phyloP scores from a whole-genome alignment of 2,113 vertebrate species.

The Engraulis encrasicolus region DNA sequence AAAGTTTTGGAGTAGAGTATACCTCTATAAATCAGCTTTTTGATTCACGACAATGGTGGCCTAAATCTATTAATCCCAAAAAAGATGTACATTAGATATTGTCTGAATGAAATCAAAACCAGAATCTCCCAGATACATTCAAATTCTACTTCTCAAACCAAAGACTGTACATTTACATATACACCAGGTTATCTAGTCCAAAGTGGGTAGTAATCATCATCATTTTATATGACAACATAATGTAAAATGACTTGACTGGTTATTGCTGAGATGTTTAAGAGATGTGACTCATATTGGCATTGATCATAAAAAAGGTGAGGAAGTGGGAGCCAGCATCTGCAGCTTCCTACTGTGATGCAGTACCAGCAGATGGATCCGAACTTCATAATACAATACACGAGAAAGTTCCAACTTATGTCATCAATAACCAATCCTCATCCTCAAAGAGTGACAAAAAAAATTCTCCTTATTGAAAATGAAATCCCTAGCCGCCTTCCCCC shows the following conservation, averaged over 20 bases:
- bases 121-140: background rate
- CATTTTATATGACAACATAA: background rate
- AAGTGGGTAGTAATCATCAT: background rate
- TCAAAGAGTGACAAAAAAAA: background rate
- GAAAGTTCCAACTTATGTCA: background rate
- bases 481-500: background rate
- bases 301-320: background rate
- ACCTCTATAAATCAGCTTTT: no score
- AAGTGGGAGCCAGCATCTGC: background rate
- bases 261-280: slow-evolving; percentile 3
- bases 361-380: background rate
- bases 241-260: background rate
- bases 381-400: background rate
- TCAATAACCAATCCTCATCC: background rate
- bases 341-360: background rate
- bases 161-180: background rate
- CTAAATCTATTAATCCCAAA: no score
- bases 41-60: background rate
- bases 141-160: background rate
- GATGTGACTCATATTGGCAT: background rate
- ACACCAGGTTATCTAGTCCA: background rate
- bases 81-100: no score
- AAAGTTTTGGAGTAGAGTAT: no score
- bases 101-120: background rate
- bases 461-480: background rate